Conservation (phyloP, 2,797 vertebrate species). For the Champsocephalus gunnari region DNA sequence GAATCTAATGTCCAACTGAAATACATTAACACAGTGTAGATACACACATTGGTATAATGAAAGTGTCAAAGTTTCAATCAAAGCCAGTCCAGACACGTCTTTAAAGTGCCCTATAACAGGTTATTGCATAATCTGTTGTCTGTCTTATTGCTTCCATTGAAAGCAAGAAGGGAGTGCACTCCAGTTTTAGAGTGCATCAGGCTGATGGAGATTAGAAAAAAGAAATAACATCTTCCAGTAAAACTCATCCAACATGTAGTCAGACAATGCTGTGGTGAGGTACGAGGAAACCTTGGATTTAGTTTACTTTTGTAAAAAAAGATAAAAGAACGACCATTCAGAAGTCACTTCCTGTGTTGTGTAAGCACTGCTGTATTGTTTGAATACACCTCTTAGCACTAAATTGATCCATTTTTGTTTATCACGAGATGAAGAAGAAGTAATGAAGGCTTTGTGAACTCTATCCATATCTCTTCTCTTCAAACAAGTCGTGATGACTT, state of each 20-base stretch:
- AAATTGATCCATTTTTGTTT: background rate
- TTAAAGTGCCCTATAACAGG: conserved; percentile 77
- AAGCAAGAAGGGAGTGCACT: conserved; percentile 71
- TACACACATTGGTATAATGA: conserved; percentile 56
- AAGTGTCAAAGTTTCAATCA: conserved; percentile 51
- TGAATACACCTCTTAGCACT: conserved; percentile 27
- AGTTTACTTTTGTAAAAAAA: background rate
- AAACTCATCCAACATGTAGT: conserved; percentile 24
- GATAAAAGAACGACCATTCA: conserved; percentile 17
- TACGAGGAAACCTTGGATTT: conserved; percentile 15
- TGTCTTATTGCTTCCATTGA: conserved; percentile 77
- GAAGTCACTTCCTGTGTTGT: conserved; percentile 38
- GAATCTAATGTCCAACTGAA: conserved; percentile 41
- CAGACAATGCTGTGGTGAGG: conserved; percentile 21
- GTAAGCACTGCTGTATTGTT: conserved; percentile 60
- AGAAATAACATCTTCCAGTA: conserved; percentile 29
- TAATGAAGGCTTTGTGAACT: background rate
- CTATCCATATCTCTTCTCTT: background rate
- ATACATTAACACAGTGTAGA: conserved; percentile 55
- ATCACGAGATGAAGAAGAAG: background rate
- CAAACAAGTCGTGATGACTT: background rate
- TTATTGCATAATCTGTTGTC: conserved; percentile 78
- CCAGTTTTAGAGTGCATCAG: conserved; percentile 51
- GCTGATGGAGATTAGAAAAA: conserved; percentile 25
- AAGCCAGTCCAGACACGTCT: conserved; percentile 64